Evolutionary conservation across 2,797 vertebrate species (phyloP).

Genomic region (Trichosurus vulpecula): DNA sequence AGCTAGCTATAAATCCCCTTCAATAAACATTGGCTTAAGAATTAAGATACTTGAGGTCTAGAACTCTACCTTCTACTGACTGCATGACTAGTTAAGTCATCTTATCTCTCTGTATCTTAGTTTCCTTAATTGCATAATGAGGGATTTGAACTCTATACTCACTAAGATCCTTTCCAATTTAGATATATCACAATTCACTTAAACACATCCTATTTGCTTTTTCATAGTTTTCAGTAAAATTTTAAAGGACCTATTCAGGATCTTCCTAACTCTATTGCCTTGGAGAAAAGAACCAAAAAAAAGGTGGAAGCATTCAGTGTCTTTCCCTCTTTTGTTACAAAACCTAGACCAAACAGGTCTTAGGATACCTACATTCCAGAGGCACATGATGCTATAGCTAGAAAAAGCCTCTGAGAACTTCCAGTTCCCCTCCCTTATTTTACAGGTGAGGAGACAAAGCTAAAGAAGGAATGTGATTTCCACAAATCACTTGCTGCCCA

Average conservation of each 20-base stretch:
- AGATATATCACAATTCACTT: constrained; percentile 43
- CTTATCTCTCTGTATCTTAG: not conserved
- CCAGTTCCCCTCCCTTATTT: not conserved
- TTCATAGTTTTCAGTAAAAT: constrained; percentile 39
- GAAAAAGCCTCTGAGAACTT: not conserved
- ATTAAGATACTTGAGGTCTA: not conserved
- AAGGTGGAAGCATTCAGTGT: not conserved
- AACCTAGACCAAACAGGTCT: not conserved
- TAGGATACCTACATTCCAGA: not conserved
- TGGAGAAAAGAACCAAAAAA: not conserved
- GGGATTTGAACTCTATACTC: not conserved
- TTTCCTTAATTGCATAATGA: not conserved
- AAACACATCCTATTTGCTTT: constrained; percentile 48
- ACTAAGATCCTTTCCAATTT: constrained; percentile 19
- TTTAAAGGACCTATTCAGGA: constrained; percentile 29
- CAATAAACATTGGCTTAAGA: not conserved
- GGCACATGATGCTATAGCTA: not conserved
- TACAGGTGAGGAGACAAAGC: not conserved
- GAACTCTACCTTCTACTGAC: not conserved
- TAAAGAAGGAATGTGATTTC: not conserved
- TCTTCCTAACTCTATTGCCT: constrained; percentile 26
- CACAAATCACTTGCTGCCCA: not conserved
- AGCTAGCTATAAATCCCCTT: not conserved
- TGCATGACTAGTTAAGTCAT: not conserved
- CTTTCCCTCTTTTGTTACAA: not conserved